A percentile compares a stretch with the other conserved stretches of the same genome.
These are phyloP conservation scores for Acanthurus leucopareius DNA, from an alignment of 2,797 vertebrate species.

Conservation along the genomic window DNA sequence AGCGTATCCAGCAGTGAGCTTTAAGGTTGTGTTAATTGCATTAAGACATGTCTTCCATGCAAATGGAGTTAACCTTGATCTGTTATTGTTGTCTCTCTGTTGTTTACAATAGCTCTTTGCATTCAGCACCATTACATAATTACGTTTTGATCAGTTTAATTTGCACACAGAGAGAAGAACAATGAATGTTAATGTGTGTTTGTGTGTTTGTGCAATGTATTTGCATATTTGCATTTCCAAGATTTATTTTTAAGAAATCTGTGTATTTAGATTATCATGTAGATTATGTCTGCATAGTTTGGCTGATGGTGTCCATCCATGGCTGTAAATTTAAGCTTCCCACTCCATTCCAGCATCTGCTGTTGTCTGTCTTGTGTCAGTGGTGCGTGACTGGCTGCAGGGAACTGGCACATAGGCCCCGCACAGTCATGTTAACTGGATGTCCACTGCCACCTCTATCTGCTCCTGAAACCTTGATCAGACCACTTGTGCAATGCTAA, in stretches of 20 bases:
- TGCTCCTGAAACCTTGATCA: constrained; percentile 54
- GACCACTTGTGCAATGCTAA: constrained; percentile 42
- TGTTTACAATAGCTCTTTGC: constrained; percentile 55
- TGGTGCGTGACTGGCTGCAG: constrained; percentile 32
- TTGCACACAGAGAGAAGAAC: constrained; percentile 37
- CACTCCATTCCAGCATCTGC: constrained; percentile 21
- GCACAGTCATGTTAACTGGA: constrained; percentile 52
- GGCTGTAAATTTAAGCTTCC: background rate
- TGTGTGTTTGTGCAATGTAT: background rate
- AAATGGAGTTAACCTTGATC: constrained; percentile 62
- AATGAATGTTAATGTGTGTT: constrained; percentile 43
- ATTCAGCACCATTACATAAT: constrained; percentile 30
- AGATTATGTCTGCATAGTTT: background rate
- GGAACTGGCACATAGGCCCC: constrained; percentile 23
- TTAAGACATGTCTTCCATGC: constrained; percentile 59
- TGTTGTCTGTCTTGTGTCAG: constrained; percentile 21
- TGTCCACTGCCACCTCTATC: constrained; percentile 46
- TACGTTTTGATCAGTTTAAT: constrained; percentile 52
- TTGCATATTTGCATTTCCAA: too few species aligned
- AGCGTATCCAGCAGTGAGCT: constrained; percentile 53
- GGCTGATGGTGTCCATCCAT: background rate
- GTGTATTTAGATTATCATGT: background rate
- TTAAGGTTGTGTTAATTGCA: constrained; percentile 69
- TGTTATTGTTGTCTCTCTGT: constrained; percentile 52
- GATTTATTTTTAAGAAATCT: too few species aligned